Base-by-base conservation (phyloP, 2,888 invertebrate genomes). In the Amiota minor region DNA sequence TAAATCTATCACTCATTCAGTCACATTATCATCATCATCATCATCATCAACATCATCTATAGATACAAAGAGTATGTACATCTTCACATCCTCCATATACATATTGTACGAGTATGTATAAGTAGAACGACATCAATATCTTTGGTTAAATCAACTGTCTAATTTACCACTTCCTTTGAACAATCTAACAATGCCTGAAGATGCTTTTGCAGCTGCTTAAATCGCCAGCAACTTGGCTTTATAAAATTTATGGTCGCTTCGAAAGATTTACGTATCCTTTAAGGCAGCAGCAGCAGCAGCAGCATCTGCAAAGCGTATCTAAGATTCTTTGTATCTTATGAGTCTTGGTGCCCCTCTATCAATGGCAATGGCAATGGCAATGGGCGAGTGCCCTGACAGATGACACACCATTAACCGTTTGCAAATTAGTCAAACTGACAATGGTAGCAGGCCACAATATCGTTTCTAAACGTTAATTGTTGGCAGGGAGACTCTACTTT, bases 261-360 rank as follows among this genome's bases (percentile, higher is more conserved):
- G 6, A 35, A 83, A 86, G 84, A 87, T 87, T 87, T 87, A 87
- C 87, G 87, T 86, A 87, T 87, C 87, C 87, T 87, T 87, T 75
- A 72, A 76, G 78, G 78, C 65, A 65, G 18, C 12, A 18, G 12
- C 16, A 49, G 49, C 65, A 46, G n/a, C 10, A 16, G 53, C 67
- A 20, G 6, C 45, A 11, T n/a, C n/a, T n/a, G 64, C 12, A 35
- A 35, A 35, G 35, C 35, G 35, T 35, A 35, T 35, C 35, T 35
- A 35, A 35, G 35, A 35, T 35, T 35, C 2, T 35, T 35, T 35
- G 35, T 35, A 35, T 35, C 35, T 35, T 35, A 35, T 35, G 35
- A 35, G 35, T 2, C 35, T 35, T 35, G 2, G 35, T 71, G 56
- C 47, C 47, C 11, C 59, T 47, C n/a, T 14, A 55, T 10, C 56